Evolutionary conservation across 64 coral and sea anemone genomes (phyloP).

Genomic region (Porites australiensis): DNA sequence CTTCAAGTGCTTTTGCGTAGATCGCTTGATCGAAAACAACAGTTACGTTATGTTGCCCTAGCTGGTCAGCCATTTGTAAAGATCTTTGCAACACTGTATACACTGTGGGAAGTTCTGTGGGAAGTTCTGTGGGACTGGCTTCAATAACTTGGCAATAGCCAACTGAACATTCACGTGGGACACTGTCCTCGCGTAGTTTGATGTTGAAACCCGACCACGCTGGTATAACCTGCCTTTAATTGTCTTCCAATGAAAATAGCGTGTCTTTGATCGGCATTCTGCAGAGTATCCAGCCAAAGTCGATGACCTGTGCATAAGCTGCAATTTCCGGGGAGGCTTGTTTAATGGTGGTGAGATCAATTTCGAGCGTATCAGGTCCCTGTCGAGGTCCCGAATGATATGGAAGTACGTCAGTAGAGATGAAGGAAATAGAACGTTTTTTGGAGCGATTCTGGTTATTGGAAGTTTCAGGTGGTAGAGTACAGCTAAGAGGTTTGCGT

Average conservation of each 20-base stretch:
- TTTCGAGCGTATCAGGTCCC: too few species aligned
- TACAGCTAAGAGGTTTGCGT: conserved; percentile 56
- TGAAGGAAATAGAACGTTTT: conserved; percentile 12
- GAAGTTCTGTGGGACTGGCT: conserved; percentile 54
- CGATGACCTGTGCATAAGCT: conserved; percentile 21
- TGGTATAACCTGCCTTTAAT: conserved; percentile 20
- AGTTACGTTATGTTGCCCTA: too few species aligned
- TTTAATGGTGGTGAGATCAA: too few species aligned
- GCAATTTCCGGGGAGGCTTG: conserved; percentile 21
- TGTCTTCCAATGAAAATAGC: conserved; percentile 4
- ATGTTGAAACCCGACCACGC: conserved; percentile 45
- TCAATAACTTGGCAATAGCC: conserved; percentile 52
- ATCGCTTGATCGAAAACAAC: too few species aligned
- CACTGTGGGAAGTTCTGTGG: too few species aligned
- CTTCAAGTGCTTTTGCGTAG: too few species aligned
- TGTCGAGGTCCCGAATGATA: conserved; percentile 41
- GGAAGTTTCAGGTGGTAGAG: conserved; percentile 36
- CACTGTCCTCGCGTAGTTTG: neutral
- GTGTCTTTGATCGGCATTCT: conserved; percentile 17
- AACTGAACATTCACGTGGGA: conserved; percentile 27
- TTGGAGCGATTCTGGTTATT: too few species aligned
- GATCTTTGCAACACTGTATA: too few species aligned
- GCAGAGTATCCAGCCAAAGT: conserved; percentile 67
- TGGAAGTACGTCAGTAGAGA: conserved; percentile 8
- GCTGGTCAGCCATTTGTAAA: too few species aligned